phyloP scores from a whole-genome alignment of 2,888 invertebrate species.

The Melanostoma mellinum region DNA sequence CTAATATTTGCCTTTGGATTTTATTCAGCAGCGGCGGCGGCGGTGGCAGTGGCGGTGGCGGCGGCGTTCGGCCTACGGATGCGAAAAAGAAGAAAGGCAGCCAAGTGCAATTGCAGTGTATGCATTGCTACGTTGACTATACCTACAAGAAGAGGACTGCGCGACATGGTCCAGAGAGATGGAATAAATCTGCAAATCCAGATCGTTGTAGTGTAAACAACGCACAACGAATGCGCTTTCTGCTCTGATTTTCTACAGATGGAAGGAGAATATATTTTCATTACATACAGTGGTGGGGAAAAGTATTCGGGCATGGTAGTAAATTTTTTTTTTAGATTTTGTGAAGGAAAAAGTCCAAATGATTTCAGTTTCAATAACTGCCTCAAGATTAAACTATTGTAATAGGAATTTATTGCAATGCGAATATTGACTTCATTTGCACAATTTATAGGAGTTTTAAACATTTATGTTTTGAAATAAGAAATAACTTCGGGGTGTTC shows the following conservation, averaged over 20 bases:
- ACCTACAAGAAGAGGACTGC: slow-evolving; percentile 28
- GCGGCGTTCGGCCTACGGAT: slow-evolving; percentile 17
- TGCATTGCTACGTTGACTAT: slow-evolving; percentile 14
- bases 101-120: slow-evolving; percentile 7
- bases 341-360: no score
- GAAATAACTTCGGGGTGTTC: no score
- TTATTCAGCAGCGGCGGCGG: slow-evolving; percentile 30
- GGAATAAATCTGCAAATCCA: slow-evolving; percentile 70
- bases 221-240: slow-evolving; percentile 65
- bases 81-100: slow-evolving; percentile 8
- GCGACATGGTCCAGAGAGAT: slow-evolving; percentile 54
- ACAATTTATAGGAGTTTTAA: no score
- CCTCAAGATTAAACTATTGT: no score
- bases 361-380: no score
- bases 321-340: neutral
- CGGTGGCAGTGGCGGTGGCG: neutral
- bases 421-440: no score
- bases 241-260: slow-evolving; percentile 51
- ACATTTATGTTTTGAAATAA: no score
- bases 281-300: slow-evolving; percentile 27
- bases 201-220: slow-evolving; percentile 66
- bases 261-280: slow-evolving; percentile 12
- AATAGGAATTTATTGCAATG: no score
- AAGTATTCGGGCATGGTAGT: slow-evolving; percentile 2
- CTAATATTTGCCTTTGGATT: slow-evolving; percentile 70